These are phyloP conservation scores for Oncopodura yosiiana DNA, from an alignment of 1,140 invertebrate species.

Conservation along the genomic window DNA sequence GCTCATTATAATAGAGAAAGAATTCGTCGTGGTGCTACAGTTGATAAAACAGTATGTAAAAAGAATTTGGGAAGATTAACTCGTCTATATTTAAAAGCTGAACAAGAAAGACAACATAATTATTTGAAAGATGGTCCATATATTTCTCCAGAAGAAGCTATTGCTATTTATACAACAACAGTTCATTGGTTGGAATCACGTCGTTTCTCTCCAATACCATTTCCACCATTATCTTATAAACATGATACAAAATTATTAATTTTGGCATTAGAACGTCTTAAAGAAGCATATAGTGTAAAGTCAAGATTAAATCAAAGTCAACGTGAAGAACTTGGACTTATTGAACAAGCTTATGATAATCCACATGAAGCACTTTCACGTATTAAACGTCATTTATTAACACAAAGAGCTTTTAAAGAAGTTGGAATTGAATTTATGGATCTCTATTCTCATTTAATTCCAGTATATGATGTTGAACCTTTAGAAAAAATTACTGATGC, in stretches of 20 bases:
- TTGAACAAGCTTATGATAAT: slow-evolving; percentile 99
- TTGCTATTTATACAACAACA: slow-evolving; percentile 98
- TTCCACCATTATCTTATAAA: slow-evolving; percentile 97
- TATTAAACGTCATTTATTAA: slow-evolving; percentile 97
- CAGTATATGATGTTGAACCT: slow-evolving; percentile 98
- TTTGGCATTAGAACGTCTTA: slow-evolving; percentile 88
- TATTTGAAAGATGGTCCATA: slow-evolving; percentile 99
- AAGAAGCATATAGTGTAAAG: slow-evolving; percentile 99
- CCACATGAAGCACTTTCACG: slow-evolving; percentile 97
- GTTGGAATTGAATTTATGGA: slow-evolving; percentile 99
- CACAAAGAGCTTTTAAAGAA: slow-evolving; percentile 97
- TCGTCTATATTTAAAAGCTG: slow-evolving; percentile 91
- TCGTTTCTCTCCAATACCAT: slow-evolving; percentile 96
- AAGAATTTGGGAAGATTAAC: slow-evolving; percentile 97
- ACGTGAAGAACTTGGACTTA: slow-evolving; percentile 93
- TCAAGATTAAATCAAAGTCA: slow-evolving; percentile 97
- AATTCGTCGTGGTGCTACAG: slow-evolving; percentile 82
- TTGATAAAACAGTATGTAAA: slow-evolving; percentile 99
- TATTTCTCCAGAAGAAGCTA: slow-evolving; percentile 97
- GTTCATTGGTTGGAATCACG: slow-evolving; percentile 98
- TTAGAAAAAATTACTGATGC: slow-evolving; percentile 99
- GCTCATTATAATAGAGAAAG: slow-evolving; percentile 98
- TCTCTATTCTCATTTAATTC: slow-evolving; percentile 94
- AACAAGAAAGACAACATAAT: slow-evolving; percentile 98
- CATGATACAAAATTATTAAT: slow-evolving; percentile 98